A percentile compares a stretch with the other conserved stretches of the same genome.
Evolutionary conservation across 2,113 vertebrate species (phyloP).

Genomic region (Kryptolebias marmoratus): DNA sequence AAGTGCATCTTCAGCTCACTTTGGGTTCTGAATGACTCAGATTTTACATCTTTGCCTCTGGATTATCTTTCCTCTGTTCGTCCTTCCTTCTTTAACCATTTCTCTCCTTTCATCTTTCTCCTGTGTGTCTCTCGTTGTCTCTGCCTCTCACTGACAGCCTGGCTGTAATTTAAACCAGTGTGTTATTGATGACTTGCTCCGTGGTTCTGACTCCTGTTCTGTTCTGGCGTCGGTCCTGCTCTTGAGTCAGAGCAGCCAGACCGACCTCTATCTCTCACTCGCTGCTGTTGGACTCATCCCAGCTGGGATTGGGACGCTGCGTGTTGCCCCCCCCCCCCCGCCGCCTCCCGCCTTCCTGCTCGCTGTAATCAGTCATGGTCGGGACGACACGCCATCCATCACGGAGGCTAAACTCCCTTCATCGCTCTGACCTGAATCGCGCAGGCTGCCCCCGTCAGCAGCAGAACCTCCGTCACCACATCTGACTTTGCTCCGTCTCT

Average conservation of each 20-base stretch:
- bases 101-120: background rate
- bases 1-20: too few relatives aligned
- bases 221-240: conserved; percentile 43
- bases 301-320: conserved; percentile 30
- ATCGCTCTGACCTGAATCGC: conserved; percentile 52
- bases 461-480: conserved; percentile 17
- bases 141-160: background rate
- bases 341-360: conserved; percentile 53
- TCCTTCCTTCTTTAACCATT: background rate
- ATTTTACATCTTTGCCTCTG: background rate
- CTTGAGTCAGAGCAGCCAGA: conserved; percentile 26
- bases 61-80: background rate
- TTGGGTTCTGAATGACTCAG: background rate
- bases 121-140: background rate
- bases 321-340: conserved; percentile 41
- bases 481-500: conserved; percentile 58
- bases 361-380: conserved; percentile 71
- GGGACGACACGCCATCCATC: conserved; percentile 66
- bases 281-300: conserved; percentile 39
- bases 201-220: conserved; percentile 56
- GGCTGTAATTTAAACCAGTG: conserved; percentile 46
- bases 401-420: conserved; percentile 64
- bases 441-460: conserved; percentile 51
- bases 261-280: background rate
- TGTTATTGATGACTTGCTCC: conserved; percentile 69